These are phyloP conservation scores for Rhinoraja longicauda DNA, from an alignment of 2,797 vertebrate species.

Conservation along the genomic window DNA sequence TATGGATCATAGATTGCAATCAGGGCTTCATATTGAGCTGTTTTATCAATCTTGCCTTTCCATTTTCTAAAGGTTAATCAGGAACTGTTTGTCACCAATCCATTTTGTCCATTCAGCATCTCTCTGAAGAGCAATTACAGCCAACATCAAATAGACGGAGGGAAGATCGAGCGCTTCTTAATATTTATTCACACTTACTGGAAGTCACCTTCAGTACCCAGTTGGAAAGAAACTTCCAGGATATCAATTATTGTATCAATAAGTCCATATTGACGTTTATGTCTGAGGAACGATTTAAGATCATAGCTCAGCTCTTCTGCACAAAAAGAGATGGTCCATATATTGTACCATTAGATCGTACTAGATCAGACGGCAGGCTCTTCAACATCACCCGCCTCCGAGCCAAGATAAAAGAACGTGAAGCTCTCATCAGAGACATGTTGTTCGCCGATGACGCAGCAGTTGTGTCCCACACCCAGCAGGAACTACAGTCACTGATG, in stretches of 20 bases:
- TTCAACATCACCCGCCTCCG: no score
- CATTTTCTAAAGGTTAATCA: neutral
- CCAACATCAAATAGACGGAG: neutral
- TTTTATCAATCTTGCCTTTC: neutral
- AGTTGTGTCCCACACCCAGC: no score
- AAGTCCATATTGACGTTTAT: constrained; percentile 22
- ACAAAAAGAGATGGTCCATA: neutral
- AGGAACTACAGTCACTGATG: no score
- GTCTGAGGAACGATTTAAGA: neutral
- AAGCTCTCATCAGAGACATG: no score
- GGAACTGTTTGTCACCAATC: constrained; percentile 11
- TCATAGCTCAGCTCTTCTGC: neutral
- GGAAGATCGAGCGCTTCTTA: neutral
- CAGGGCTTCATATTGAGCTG: neutral
- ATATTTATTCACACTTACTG: constrained; percentile 10
- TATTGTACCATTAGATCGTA: no score
- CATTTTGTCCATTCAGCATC: neutral
- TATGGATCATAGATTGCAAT: neutral
- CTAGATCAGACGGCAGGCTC: no score
- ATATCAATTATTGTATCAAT: constrained; percentile 32
- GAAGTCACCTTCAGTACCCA: constrained; percentile 26
- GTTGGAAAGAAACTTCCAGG: neutral
- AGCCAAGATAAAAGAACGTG: no score
- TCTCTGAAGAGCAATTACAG: constrained; percentile 20
- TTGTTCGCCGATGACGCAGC: no score